Evolutionary conservation across 1,140 invertebrate genomes (phyloP), one percentile per base, ranked within the genome.

Genomic region (Coelopa frigida): DNA sequence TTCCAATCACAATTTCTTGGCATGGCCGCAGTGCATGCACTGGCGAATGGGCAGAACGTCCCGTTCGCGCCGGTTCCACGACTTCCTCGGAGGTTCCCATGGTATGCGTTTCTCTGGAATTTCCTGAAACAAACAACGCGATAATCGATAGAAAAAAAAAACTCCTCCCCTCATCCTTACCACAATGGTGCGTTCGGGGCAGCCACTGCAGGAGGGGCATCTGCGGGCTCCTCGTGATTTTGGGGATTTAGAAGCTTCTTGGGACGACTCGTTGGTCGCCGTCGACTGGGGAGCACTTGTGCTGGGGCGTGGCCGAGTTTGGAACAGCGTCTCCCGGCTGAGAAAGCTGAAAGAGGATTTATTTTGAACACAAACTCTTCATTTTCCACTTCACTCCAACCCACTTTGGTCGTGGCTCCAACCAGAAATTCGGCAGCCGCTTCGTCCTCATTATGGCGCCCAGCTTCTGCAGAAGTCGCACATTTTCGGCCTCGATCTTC

Each of bases 401-500:
- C 53, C 61, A 78, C 74, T 72, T 73, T 22, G 76, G 76, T 51
- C 71, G 61, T 24, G 74, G 72, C 12, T 68, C 59, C 15, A 59
- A 55, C 75, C 75, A 76, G n/a, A 67, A 60, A 56, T 78, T 73
- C 45, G 77, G 73, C 21, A 77, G 60, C 44, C 76, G 65, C 51
- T 67, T 74, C 7, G 61, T 74, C 35, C 59, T 54, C 72, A 74
- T 78, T 10, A 78, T 77, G 42, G 70, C 58, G 29, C 62, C 68
- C 44, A 78, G 56, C 54, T 74, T 74, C 52, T 75, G 70, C n/a
- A 78, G 54, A n/a, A 79, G 57, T 4, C 73, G 65, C 14, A 75
- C 70, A 57, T 79, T 79, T 50, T 78, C 73, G 21, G 61, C 56
- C 53, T 76, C 71, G 18, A 79, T 78, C 57, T 72, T 66, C 43